Conservation (phyloP, 2,797 vertebrate genomes). For the Pangasius djambal region DNA sequence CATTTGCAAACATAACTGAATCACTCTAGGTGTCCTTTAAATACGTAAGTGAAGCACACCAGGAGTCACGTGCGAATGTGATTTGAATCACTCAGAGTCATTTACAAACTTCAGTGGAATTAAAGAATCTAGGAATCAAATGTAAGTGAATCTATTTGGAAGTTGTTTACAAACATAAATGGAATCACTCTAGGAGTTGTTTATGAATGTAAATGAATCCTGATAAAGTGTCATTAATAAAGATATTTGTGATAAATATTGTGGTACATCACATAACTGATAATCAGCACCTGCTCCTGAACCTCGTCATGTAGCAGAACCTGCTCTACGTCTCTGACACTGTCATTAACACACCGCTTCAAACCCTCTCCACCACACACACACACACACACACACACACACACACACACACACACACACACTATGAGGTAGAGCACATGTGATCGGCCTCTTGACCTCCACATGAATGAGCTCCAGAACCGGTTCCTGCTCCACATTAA, state of each 20-base stretch:
- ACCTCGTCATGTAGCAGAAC: background rate
- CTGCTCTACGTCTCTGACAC: background rate
- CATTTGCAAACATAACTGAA: background rate
- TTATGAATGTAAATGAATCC: background rate
- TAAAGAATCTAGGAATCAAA: background rate
- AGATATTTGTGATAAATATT: background rate
- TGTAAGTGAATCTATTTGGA: background rate
- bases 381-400: conserved; percentile 12
- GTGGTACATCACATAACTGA: no score
- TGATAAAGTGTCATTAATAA: conserved; percentile 6
- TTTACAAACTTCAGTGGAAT: background rate
- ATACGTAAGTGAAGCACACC: background rate
- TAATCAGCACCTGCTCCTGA: background rate
- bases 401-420: background rate
- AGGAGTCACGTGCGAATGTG: background rate
- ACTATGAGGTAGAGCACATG: conserved; percentile 48
- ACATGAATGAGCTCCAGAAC: conserved; percentile 63
- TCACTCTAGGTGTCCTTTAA: background rate
- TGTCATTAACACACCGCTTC: background rate
- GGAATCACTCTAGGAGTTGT: background rate
- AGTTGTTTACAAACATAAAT: background rate
- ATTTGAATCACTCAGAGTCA: background rate
- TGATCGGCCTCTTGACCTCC: conserved; percentile 79
- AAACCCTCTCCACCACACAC: background rate
- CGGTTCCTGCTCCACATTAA: conserved; percentile 73